Evolutionary conservation across 2,113 vertebrate species (phyloP).

Genomic region (Spheniscus mendiculus): DNA sequence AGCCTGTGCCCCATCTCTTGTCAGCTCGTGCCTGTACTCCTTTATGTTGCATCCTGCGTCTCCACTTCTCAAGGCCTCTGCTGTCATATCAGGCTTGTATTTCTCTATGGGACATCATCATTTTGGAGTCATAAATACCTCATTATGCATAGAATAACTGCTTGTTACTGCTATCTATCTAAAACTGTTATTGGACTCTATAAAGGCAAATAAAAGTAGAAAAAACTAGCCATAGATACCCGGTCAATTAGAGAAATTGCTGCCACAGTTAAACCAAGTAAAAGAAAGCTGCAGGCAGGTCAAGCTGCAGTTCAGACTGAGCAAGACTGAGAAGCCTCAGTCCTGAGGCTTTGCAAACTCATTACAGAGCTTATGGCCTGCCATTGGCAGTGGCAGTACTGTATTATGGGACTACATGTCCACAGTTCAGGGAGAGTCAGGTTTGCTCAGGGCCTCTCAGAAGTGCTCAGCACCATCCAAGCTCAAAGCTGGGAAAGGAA

Average conservation of each 20-base stretch:
- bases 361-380: background rate
- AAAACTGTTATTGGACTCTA: background rate
- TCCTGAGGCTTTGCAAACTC: background rate
- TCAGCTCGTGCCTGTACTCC: background rate
- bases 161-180: background rate
- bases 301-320: background rate
- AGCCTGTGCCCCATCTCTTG: background rate
- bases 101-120: background rate
- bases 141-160: background rate
- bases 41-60: background rate
- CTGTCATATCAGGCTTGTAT: background rate
- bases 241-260: background rate
- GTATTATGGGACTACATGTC: too few relatives aligned
- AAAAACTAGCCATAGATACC: background rate
- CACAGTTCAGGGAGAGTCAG: background rate
- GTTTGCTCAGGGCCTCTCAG: background rate
- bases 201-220: background rate
- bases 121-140: background rate
- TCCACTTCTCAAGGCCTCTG: background rate
- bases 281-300: background rate
- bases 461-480: background rate
- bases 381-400: background rate
- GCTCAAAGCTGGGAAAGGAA: background rate
- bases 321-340: background rate
- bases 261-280: background rate